phyloP scores from a whole-genome alignment of 2,113 vertebrate genomes.

The Pangasianodon gigas region DNA sequence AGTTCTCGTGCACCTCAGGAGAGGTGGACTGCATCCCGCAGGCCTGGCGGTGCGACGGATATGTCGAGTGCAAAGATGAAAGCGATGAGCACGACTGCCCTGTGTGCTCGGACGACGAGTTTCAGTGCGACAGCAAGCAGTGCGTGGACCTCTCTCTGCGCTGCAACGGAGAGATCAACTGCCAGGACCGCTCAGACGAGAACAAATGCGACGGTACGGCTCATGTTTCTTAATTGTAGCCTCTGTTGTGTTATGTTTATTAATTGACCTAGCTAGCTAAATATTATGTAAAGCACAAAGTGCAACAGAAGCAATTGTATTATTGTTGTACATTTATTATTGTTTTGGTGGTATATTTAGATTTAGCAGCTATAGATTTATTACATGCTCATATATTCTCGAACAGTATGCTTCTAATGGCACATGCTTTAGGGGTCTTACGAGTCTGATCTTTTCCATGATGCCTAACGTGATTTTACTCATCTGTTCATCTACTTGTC shows the following conservation, averaged over 20 bases:
- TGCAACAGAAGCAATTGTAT: neutral
- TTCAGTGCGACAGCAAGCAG: constrained; percentile 94
- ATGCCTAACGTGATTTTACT: neutral
- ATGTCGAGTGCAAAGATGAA: constrained; percentile 89
- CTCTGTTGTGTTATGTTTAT: neutral
- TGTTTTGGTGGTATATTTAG: neutral
- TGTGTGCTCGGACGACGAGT: constrained; percentile 86
- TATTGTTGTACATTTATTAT: neutral
- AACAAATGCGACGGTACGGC: constrained; percentile 87
- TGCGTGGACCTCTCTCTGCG: constrained; percentile 83
- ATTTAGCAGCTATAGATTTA: neutral
- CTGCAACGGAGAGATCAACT: constrained; percentile 91
- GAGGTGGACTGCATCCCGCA: constrained; percentile 97
- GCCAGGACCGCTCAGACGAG: constrained; percentile 94
- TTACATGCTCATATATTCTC: neutral
- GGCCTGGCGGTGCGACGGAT: constrained; percentile 93
- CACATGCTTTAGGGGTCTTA: neutral
- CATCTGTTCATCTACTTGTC: neutral
- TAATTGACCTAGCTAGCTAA: neutral
- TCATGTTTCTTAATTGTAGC: neutral
- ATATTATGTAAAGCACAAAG: neutral
- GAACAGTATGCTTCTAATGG: neutral
- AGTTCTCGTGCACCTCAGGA: constrained; percentile 92
- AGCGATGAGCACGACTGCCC: constrained; percentile 95
- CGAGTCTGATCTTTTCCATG: neutral